Evolutionary conservation across 2,888 invertebrate species (phyloP).

Genomic region (Tachina fera): DNA sequence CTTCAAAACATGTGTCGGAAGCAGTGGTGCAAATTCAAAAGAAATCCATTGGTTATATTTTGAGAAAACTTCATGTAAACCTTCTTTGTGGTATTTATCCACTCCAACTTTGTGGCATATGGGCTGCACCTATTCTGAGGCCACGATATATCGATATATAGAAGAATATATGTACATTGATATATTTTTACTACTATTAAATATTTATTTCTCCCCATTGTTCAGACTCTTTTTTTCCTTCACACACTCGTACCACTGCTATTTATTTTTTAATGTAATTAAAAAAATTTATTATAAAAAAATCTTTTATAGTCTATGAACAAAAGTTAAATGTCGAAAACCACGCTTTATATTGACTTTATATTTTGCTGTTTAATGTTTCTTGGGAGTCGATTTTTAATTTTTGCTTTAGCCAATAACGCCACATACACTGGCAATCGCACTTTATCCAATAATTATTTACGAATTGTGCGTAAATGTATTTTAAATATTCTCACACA

Average conservation of each 20-base stretch:
- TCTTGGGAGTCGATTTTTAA: conserved; percentile 45
- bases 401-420: conserved; percentile 69
- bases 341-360: not conserved
- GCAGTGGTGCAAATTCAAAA: too few species aligned
- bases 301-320: not conserved
- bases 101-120: too few species aligned
- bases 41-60: too few species aligned
- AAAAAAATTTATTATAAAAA: not conserved
- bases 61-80: too few species aligned
- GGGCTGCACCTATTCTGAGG: too few species aligned
- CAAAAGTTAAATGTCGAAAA: conserved; percentile 41
- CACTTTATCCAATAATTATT: conserved; percentile 75
- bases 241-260: not conserved
- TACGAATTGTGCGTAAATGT: conserved; percentile 75
- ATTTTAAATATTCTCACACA: conserved; percentile 57
- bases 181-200: too few species aligned
- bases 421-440: conserved; percentile 31
- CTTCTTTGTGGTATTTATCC: too few species aligned
- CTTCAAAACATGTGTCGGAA: too few species aligned
- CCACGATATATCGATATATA: too few species aligned
- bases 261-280: not conserved
- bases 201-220: too few species aligned
- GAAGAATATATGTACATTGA: too few species aligned
- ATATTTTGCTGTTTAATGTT: conserved; percentile 26
- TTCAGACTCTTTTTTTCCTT: not conserved